Base-by-base conservation (phyloP, 1,140 invertebrate genomes). In the Cyclina sinensis region DNA sequence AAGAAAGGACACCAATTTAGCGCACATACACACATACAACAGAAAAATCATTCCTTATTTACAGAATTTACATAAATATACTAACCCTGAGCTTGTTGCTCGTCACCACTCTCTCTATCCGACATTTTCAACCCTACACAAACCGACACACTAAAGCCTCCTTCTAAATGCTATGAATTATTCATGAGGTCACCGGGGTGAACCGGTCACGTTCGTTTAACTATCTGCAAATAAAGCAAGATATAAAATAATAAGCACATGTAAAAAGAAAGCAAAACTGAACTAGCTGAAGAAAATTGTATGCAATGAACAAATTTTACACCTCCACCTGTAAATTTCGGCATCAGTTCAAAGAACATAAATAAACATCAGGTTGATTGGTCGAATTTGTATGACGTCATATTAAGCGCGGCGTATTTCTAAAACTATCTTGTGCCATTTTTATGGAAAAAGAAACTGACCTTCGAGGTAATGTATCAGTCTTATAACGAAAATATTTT, bases 91-190 rank as follows among this genome's bases (percentile, higher is more conserved):
- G 91, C 91, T 90, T 94, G 92, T 90, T 93, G 93, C 89, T 94
- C 93, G 90, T 94, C 93, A 89, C 92, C 93, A 93, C 93, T 94
- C 92, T 94, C 93, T 84, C 92, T 91, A 91, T 94, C 93, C 92
- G 93, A 94, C 93, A 94, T 94, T 90, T 93, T 94, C 93, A 93
- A 93, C 91, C 91, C 93, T 93, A 90, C 91, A 90, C 65, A 84
- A 91, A 83, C 92, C 76, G 74, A 90, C 80, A 89, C 86, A 83
- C 92, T 86, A 89, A 91, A 92, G 92, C 93, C 92, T 93, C 93
- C 92, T 93, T 93, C 91, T 93, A 91, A 93, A 74, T 81, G 79
- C 74, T 83, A 92, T 93, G 92, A 93, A 94, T 93, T 90, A 94
- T 93, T 93, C 93, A 94, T 94, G 92, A 93, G 86, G 90, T 93